Evolutionary conservation across 1,140 invertebrate genomes (phyloP).

Genomic region (Cataglyphis hispanica): DNA sequence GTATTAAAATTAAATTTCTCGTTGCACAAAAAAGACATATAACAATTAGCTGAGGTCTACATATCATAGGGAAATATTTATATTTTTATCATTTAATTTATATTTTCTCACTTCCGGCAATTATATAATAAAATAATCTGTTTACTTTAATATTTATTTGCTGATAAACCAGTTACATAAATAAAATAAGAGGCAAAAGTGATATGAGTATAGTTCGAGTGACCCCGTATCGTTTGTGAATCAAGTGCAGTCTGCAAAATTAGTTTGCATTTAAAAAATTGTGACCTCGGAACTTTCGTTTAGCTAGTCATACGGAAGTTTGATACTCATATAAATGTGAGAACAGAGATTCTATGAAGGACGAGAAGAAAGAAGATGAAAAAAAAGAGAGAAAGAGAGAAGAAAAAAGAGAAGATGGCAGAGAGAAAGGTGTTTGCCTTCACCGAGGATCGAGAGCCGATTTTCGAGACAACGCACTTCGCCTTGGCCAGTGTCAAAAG

Average conservation of each 20-base stretch:
- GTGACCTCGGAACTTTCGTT: not conserved
- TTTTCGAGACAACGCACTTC: not conserved
- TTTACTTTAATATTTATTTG: not conserved
- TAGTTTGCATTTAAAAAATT: slow-evolving; percentile 21
- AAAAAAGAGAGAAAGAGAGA: not conserved
- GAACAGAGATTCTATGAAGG: not conserved
- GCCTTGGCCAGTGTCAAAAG: not conserved
- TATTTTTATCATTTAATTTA: slow-evolving; percentile 13
- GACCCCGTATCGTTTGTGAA: not conserved
- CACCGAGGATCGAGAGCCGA: not conserved
- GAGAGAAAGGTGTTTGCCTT: slow-evolving; percentile 51
- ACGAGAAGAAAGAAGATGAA: slow-evolving; percentile 8
- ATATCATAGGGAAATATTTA: not conserved
- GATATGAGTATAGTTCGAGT: not conserved
- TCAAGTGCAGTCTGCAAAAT: not conserved
- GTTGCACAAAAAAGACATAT: not conserved
- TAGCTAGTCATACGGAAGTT: slow-evolving; percentile 27
- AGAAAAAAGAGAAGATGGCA: slow-evolving; percentile 12
- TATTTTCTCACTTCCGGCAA: not conserved
- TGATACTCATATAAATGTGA: not conserved
- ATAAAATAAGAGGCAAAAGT: not conserved
- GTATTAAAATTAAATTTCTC: too few species aligned
- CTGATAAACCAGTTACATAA: not conserved
- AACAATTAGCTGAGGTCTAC: not conserved
- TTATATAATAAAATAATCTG: not conserved